Conservation (phyloP, 2,797 vertebrate species). For the Falco columbarius region DNA sequence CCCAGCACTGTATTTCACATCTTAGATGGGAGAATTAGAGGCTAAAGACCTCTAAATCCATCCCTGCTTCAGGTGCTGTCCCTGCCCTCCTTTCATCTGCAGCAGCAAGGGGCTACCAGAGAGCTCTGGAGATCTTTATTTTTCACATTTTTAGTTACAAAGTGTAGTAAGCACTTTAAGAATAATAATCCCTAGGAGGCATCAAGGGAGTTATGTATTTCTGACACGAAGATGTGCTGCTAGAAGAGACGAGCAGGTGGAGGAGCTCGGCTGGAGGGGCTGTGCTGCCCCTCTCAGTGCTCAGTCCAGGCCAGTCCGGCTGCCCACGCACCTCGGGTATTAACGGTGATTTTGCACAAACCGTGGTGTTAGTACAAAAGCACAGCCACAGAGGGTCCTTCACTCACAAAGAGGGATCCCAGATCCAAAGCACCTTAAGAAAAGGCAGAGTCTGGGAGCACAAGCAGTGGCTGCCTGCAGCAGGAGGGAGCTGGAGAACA, state of each 20-base stretch:
- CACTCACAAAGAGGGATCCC: neutral
- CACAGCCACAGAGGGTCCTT: neutral
- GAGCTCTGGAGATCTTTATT: neutral
- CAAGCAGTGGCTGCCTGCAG: neutral
- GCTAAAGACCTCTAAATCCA: constrained; percentile 1
- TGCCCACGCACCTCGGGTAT: neutral
- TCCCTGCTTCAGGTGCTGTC: neutral
- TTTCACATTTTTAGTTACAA: neutral
- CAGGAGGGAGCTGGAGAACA: too few relatives aligned
- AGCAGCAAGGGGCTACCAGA: neutral
- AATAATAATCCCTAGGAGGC: neutral
- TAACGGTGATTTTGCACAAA: neutral
- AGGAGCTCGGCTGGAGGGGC: neutral
- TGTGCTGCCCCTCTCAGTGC: neutral
- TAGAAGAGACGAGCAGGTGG: neutral
- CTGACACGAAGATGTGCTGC: neutral
- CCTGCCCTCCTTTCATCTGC: neutral
- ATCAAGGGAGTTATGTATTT: neutral
- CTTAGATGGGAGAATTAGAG: neutral
- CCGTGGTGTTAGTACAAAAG: neutral
- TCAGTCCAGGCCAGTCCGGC: neutral
- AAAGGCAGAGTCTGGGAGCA: neutral
- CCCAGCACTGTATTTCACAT: neutral
- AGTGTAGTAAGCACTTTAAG: neutral
- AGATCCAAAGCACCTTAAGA: neutral